Base-by-base conservation (phyloP, 2,113 vertebrate species). In the Elanus axillaris region DNA sequence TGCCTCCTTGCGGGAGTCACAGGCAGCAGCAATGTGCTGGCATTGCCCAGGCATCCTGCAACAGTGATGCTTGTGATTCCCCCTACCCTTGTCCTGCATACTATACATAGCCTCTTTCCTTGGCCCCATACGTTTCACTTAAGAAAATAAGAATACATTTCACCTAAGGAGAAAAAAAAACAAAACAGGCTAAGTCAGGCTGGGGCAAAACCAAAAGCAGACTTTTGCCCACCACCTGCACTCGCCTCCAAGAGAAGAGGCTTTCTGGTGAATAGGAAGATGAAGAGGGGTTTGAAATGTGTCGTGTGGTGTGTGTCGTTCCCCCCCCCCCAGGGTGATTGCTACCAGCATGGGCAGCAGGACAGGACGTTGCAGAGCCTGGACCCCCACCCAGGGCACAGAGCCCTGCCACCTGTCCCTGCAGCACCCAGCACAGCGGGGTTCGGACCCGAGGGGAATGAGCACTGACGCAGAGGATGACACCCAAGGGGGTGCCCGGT, bases 1-100 rank as follows among this genome's bases (percentile, higher is more conserved):
- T 90, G 52, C 52, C 16, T 31, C 52, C 52, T 53, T 53, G 52
- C 2, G 2, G 59, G 38, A 32, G 9, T 16, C 55, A 40, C 2
- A 0, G 53, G 8, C 5, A 12, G 21, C 45, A 42, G 36, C 11
- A 7, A 23, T 1, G 18, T 1, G 1, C 31, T 15, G 52, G 36
- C 18, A 23, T 27, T 43, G 42, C n/a, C 42, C 2, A 1, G 32
- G 19, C 18, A 43, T 34, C 53, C 25, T 42, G n/a, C 45, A 26
- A 34, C 60, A 23, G 47, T 9, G 47, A 7, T 15, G 31, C 25
- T 47, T 47, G 53, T 27, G 31, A 36, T 20, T 20, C 6, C 16
- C 50, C 32, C 27, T 36, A 17, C 14, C 36, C 32, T 25, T 31
- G 26, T 43, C 63, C 48, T 62, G 38, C 4, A 3, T 11, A 34